These are phyloP conservation scores for Elysia chlorotica DNA, from an alignment of 1,140 invertebrate species.

Conservation along the genomic window DNA sequence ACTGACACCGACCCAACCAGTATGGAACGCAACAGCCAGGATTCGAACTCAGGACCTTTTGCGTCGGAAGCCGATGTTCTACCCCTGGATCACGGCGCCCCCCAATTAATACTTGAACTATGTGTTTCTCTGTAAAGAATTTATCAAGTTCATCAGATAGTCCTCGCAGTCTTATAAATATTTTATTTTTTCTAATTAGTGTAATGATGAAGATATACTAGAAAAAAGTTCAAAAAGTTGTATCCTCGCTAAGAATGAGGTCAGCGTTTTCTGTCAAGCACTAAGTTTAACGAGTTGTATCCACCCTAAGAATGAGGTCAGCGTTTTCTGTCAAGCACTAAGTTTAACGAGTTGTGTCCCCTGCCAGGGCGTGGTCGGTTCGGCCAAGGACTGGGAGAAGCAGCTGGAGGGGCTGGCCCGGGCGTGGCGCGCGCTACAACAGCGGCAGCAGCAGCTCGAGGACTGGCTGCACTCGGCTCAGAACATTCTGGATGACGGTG, in stretches of 20 bases:
- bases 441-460: slow-evolving; percentile 77
- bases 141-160: too few species aligned
- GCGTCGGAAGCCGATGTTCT: too few species aligned
- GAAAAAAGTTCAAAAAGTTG: too few species aligned
- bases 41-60: too few species aligned
- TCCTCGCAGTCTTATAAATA: too few species aligned
- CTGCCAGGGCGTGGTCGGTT: slow-evolving; percentile 37
- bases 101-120: too few species aligned
- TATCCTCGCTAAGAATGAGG: neutral
- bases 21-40: too few species aligned
- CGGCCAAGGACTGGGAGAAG: slow-evolving; percentile 75
- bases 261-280: neutral
- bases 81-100: too few species aligned
- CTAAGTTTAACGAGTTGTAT: neutral
- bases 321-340: neutral
- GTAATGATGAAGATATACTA: too few species aligned
- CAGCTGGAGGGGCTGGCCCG: slow-evolving; percentile 76
- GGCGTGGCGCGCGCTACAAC: slow-evolving; percentile 84
- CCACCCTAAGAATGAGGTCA: neutral
- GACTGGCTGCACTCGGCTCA: slow-evolving; percentile 87
- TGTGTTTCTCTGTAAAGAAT: too few species aligned
- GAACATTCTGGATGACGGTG: slow-evolving; percentile 78
- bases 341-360: neutral
- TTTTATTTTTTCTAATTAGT: too few species aligned
- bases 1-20: too few species aligned